Conservation (phyloP, 1,140 invertebrate species). For the Cydia splendana region DNA sequence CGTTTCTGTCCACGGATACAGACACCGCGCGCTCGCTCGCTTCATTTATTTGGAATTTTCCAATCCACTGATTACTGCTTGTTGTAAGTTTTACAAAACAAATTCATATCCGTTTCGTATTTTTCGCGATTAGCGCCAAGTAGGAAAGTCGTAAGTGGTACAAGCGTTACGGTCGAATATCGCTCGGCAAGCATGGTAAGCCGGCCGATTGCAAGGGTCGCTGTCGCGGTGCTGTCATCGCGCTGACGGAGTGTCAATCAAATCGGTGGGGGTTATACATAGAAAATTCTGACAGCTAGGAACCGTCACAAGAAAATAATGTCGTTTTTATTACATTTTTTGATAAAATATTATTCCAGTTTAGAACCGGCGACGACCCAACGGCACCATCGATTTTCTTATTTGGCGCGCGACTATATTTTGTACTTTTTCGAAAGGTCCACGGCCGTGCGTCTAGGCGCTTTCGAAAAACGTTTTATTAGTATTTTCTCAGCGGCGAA, state of each 20-base stretch:
- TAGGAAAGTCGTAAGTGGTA: constrained; percentile 71
- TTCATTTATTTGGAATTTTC: constrained; percentile 74
- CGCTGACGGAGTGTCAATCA: constrained; percentile 32
- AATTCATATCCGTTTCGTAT: constrained; percentile 71
- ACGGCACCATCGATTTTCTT: constrained; percentile 76
- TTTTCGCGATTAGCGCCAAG: constrained; percentile 74
- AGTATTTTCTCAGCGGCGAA: constrained; percentile 68
- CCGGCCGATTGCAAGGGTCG: constrained; percentile 57
- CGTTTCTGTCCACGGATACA: constrained; percentile 66
- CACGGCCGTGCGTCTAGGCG: constrained; percentile 65
- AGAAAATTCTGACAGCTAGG: constrained; percentile 78
- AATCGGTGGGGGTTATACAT: constrained; percentile 60
- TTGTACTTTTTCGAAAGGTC: constrained; percentile 73
- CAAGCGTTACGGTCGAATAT: constrained; percentile 61
- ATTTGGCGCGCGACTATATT: constrained; percentile 72
- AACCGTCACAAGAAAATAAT: constrained; percentile 76
- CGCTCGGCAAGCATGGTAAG: constrained; percentile 46
- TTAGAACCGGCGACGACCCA: constrained; percentile 62
- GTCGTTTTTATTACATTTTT: constrained; percentile 80
- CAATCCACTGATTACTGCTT: constrained; percentile 62
- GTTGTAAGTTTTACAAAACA: constrained; percentile 75
- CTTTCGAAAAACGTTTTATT: constrained; percentile 77
- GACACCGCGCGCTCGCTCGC: constrained; percentile 63
- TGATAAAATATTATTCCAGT: constrained; percentile 79
- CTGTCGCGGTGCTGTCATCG: constrained; percentile 29